A percentile compares a stretch with the other conserved stretches of the same genome.
These are phyloP conservation scores for Heliothis virescens DNA, from an alignment of 1,140 invertebrate genomes.

Conservation along the genomic window DNA sequence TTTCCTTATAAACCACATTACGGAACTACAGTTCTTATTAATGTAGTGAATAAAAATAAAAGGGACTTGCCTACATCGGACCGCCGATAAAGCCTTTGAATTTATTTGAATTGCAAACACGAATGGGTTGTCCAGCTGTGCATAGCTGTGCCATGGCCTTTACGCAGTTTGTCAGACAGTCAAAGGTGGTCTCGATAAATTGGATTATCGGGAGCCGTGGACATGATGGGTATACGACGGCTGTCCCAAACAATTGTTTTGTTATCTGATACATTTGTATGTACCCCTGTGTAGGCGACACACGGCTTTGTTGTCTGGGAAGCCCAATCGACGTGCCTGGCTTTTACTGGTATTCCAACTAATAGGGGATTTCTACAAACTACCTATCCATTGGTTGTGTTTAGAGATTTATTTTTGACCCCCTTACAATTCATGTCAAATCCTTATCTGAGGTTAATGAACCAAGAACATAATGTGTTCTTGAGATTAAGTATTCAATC, in stretches of 20 bases:
- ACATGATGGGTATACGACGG: slow-evolving; percentile 45
- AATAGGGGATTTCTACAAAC: no score
- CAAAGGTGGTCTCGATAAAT: slow-evolving; percentile 47
- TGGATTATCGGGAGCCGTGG: slow-evolving; percentile 53
- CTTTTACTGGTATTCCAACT: background rate
- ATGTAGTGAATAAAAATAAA: background rate
- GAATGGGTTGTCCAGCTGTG: background rate
- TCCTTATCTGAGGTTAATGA: no score
- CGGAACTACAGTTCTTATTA: background rate
- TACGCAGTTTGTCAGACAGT: slow-evolving; percentile 16
- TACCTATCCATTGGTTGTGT: no score
- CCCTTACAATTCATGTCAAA: background rate
- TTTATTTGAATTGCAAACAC: slow-evolving; percentile 21
- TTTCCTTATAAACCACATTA: no score
- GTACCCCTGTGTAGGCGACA: background rate
- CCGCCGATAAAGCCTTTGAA: slow-evolving; percentile 8
- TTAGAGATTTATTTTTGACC: background rate
- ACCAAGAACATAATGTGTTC: no score
- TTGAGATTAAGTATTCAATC: no score
- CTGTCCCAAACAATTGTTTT: slow-evolving; percentile 34
- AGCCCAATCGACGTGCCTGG: background rate
- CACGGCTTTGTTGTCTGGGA: background rate
- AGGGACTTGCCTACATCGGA: slow-evolving; percentile 2
- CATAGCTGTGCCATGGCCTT: background rate
- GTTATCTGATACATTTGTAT: slow-evolving; percentile 21